Evolutionary conservation across 2,888 invertebrate genomes (phyloP), one percentile per base, ranked within the genome.

Genomic region (Blera fallax): DNA sequence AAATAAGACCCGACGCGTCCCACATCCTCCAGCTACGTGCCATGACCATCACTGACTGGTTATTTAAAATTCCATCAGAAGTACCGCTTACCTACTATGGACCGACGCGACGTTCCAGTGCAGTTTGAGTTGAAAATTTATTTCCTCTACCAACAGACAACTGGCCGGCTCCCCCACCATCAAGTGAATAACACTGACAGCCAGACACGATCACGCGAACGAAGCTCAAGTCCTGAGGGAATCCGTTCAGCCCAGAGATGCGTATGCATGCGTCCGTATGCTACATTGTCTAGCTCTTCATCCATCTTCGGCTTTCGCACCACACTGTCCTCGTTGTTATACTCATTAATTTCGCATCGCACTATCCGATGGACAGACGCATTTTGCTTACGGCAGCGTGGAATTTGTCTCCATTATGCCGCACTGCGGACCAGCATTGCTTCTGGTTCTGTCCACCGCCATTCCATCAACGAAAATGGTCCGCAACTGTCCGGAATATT

Each of bases 261-360:
- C 60, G 27, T 40, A 50, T 27, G 73, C 5, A 14, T n/a, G n/a
- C n/a, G n/a, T n/a, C n/a, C n/a, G n/a, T n/a, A n/a, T n/a, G n/a
- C n/a, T n/a, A 72, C 50, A 43, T 43, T 21, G 40, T 40, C 37
- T 21, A 18, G 14, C 32, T 45, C 43, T 27, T 40, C 72, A 85
- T 81, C 85, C 85, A 85, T 81, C 81, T 72, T 79, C 11, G 67
- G 82, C 8, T 14, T 45, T 65, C 65, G 24, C 32, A 14, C n/a
- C n/a, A n/a, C 69, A 24, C 16, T 56, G 64, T 67, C 62, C n/a
- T 43, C 43, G 65, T 40, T 54, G 85, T 34, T 67, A 67, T 76
- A 72, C 85, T 85, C 85, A 85, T 85, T 85, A 85, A 85, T 77
- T 81, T 85, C 77, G 85, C 85, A 85, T 80, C 56, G 76, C 74